A percentile compares a stretch with the other conserved stretches of the same genome.
phyloP scores from a whole-genome alignment of 2,797 vertebrate species.

The Lithobates pipiens region DNA sequence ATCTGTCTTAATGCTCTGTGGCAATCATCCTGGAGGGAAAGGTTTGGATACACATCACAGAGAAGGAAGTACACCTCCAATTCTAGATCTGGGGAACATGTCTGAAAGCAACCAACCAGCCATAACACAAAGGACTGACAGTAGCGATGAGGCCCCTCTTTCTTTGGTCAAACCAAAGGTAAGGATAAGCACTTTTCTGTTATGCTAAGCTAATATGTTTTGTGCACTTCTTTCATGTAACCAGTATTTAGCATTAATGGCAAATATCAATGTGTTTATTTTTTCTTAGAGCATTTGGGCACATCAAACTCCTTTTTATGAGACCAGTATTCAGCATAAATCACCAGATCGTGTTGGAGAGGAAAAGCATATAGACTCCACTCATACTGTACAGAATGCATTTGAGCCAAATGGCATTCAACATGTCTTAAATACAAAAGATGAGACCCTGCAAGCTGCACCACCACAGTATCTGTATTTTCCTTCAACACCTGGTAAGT shows the following conservation, averaged over 20 bases:
- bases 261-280: not conserved
- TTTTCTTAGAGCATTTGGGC: not conserved
- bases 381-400: slow-evolving; percentile 62
- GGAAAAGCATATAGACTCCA: not conserved
- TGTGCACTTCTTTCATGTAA: not conserved
- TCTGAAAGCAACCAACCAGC: slow-evolving; percentile 64
- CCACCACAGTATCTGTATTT: slow-evolving; percentile 85
- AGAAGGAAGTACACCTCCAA: not conserved
- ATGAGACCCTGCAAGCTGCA: slow-evolving; percentile 63
- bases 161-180: slow-evolving; percentile 76
- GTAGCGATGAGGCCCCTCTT: slow-evolving; percentile 66
- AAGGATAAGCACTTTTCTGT: slow-evolving; percentile 45
- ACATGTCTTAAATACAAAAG: slow-evolving; percentile 62
- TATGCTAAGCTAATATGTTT: not conserved
- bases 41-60: not conserved
- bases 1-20: slow-evolving; percentile 86
- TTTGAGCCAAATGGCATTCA: slow-evolving; percentile 49
- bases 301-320: not conserved
- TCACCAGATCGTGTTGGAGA: not conserved
- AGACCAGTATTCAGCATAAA: not conserved
- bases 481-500: slow-evolving; percentile 83
- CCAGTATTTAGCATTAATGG: not conserved
- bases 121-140: slow-evolving; percentile 70
- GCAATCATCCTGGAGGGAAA: slow-evolving; percentile 67
- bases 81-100: slow-evolving; percentile 66